Evolutionary conservation across 35 echinoderm and acorn worm genomes (phyloP).

Genomic region (Stichopus chloronotus): DNA sequence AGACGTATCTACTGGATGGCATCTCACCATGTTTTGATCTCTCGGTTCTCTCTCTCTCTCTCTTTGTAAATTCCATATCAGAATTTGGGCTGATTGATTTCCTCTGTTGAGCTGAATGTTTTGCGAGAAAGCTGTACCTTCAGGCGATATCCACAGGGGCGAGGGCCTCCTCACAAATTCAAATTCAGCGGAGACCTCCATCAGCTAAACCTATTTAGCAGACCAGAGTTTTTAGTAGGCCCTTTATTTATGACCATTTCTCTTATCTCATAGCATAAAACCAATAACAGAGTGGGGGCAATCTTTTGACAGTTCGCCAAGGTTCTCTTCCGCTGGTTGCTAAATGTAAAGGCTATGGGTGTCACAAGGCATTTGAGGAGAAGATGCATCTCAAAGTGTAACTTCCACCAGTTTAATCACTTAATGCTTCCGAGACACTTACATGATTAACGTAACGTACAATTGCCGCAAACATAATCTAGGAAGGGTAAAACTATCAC

Average conservation of each 20-base stretch:
- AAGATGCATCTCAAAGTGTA: background rate
- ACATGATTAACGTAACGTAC: background rate
- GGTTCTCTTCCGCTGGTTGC: background rate
- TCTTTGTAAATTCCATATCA: background rate
- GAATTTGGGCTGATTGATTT: background rate
- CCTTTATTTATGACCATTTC: slow-evolving; percentile 13
- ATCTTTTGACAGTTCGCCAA: slow-evolving; percentile 19
- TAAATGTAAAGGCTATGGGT: background rate
- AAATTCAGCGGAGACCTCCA: slow-evolving; percentile 5
- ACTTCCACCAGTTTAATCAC: background rate
- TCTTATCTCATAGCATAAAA: background rate
- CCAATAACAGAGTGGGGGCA: background rate
- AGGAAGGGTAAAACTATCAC: background rate
- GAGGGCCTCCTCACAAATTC: background rate
- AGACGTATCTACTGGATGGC: no score
- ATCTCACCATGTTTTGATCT: no score
- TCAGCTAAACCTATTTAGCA: background rate
- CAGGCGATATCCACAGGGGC: background rate
- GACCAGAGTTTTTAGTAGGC: background rate
- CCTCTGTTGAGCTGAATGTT: background rate
- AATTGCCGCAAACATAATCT: background rate
- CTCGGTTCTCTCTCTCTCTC: background rate
- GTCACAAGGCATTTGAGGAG: background rate
- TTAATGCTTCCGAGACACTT: background rate
- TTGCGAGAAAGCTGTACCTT: background rate